Percentiles rank a stretch among this genome's conserved stretches.
Conservation (phyloP, 2,113 vertebrate genomes). For the Nycticebus coucang region DNA sequence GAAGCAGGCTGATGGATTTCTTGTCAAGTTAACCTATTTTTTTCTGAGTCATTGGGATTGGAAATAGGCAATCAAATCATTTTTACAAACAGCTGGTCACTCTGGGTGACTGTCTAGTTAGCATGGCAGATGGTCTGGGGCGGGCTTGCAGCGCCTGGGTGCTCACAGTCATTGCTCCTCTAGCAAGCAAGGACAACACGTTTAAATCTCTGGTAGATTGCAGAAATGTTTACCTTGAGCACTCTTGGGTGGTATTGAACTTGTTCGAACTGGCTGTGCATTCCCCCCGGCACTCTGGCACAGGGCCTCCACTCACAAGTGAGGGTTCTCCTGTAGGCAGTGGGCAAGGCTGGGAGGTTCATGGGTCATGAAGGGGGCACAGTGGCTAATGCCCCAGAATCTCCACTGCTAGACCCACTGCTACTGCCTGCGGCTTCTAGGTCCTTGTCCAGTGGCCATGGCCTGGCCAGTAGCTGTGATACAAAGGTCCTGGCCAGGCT, state of each 20-base stretch:
- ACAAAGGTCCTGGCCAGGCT: neutral
- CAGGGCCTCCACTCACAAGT: rapidly evolving
- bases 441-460: neutral
- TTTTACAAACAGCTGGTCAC: neutral
- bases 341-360: neutral
- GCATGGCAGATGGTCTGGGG: neutral
- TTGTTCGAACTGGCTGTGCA: neutral
- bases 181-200: neutral
- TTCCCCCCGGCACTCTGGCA: neutral
- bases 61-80: neutral
- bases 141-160: neutral
- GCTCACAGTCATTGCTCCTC: neutral
- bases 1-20: neutral
- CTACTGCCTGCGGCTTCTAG: neutral
- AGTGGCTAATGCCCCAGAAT: neutral
- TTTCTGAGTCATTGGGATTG: neutral
- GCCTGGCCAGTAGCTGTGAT: neutral
- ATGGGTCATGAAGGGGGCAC: rapidly evolving
- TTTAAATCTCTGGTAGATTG: neutral
- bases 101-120: neutral
- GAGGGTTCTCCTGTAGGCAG: neutral
- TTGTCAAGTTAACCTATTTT: neutral
- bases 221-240: neutral
- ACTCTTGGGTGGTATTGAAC: neutral
- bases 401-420: neutral